Evolutionary conservation across 2,113 vertebrate species (phyloP).

Genomic region (Zeus faber): DNA sequence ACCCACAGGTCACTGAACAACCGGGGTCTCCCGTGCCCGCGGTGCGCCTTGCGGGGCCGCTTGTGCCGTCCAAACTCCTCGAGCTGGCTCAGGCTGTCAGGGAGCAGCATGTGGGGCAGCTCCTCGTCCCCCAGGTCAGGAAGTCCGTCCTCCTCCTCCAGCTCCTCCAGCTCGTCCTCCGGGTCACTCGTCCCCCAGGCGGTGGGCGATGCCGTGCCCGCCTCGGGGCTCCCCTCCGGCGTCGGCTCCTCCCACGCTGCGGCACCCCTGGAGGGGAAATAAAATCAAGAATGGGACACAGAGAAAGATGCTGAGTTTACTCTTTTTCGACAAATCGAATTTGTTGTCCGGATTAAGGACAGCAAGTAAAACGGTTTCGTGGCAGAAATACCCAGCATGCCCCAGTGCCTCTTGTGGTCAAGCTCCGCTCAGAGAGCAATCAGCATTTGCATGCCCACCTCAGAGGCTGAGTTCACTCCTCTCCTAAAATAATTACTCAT

Average conservation of each 20-base stretch:
- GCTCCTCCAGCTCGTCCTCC: constrained; percentile 42
- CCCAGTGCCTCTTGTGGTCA: too few relatives aligned
- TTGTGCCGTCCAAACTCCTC: constrained; percentile 95
- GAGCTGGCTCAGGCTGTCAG: constrained; percentile 95
- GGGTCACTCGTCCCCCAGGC: constrained; percentile 32
- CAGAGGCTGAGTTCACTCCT: constrained; percentile 18
- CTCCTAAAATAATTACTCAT: constrained; percentile 49
- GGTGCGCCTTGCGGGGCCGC: constrained; percentile 85
- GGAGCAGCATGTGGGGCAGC: constrained; percentile 87
- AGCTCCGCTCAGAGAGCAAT: constrained; percentile 55
- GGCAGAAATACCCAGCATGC: constrained; percentile 45
- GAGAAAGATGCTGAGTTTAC: not conserved
- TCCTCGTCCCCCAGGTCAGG: constrained; percentile 71
- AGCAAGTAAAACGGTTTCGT: too few relatives aligned
- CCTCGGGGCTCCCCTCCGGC: constrained; percentile 14
- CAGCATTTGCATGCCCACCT: not conserved
- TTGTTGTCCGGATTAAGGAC: too few relatives aligned
- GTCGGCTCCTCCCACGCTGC: constrained; percentile 26
- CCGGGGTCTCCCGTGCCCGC: constrained; percentile 79
- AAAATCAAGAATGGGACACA: not conserved
- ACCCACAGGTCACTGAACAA: constrained; percentile 99
- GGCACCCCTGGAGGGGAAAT: constrained; percentile 34
- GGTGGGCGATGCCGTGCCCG: constrained; percentile 17
- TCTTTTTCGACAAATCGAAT: too few relatives aligned
- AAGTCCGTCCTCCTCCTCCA: constrained; percentile 57